phyloP scores from a whole-genome alignment of 1,140 invertebrate species.

The Drosophila funebris region DNA sequence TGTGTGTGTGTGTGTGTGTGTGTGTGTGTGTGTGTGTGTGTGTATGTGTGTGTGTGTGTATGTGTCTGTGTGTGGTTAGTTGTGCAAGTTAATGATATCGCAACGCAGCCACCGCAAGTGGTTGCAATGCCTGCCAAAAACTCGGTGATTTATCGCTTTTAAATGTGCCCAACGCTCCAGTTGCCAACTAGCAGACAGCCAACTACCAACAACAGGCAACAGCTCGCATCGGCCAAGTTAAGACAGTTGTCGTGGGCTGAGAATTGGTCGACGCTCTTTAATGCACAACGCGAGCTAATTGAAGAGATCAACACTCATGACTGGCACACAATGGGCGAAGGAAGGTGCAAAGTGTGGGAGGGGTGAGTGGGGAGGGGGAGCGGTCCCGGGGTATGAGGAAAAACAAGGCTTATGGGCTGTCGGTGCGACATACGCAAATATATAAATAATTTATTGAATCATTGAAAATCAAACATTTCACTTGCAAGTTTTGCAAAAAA shows the following conservation, averaged over 20 bases:
- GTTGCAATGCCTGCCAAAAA: constrained; percentile 60
- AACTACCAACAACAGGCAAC: neutral
- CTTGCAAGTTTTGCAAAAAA: constrained; percentile 72
- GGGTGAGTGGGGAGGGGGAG: neutral
- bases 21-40: constrained; percentile 11
- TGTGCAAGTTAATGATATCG: constrained; percentile 79
- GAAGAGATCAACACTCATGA: constrained; percentile 67
- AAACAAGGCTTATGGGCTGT: no score
- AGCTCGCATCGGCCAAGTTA: constrained; percentile 1
- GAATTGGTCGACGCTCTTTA: constrained; percentile 36
- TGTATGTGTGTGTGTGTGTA: neutral
- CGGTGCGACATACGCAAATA: constrained; percentile 67
- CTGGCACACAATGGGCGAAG: no score
- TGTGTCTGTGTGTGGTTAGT: constrained; percentile 32
- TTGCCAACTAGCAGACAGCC: constrained; percentile 61
- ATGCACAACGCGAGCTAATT: constrained; percentile 62
- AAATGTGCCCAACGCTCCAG: constrained; percentile 67
- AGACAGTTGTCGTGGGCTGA: neutral
- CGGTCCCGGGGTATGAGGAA: neutral
- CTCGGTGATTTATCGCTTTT: constrained; percentile 76
- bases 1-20: neutral
- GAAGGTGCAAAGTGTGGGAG: neutral
- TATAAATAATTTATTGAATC: constrained; percentile 83
- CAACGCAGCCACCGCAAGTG: constrained; percentile 20
- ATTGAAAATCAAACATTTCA: constrained; percentile 83